phyloP scores from a whole-genome alignment of 2,797 vertebrate species.

The Myripristis jacobus region DNA sequence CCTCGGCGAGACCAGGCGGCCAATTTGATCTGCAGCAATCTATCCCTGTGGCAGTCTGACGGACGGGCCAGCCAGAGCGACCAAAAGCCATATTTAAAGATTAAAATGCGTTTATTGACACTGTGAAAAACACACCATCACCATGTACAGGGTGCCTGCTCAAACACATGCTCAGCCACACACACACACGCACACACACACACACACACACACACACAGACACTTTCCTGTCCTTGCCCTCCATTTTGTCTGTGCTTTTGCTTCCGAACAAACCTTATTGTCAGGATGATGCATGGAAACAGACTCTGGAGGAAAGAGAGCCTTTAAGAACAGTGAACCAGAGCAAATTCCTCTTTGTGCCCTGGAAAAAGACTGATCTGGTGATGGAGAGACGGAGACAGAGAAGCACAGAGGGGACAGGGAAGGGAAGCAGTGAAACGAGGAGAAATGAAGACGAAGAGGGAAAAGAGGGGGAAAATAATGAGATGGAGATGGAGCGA shows the following conservation, averaged over 20 bases:
- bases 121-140: background rate
- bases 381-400: constrained; percentile 62
- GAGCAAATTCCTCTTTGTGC: constrained; percentile 74
- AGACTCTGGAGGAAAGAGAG: constrained; percentile 56
- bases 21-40: constrained; percentile 3
- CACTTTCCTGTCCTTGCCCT: constrained; percentile 18
- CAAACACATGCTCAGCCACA: constrained; percentile 5
- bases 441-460: constrained; percentile 41
- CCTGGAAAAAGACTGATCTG: constrained; percentile 54
- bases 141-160: background rate
- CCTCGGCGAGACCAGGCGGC: background rate
- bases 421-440: constrained; percentile 19
- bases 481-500: constrained; percentile 47
- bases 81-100: constrained; percentile 12
- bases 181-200: background rate
- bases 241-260: background rate
- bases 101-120: background rate
- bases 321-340: constrained; percentile 66
- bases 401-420: constrained; percentile 53
- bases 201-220: constrained; percentile 10
- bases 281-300: constrained; percentile 62
- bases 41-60: background rate
- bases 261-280: constrained; percentile 55
- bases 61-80: background rate
- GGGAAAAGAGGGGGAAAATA: constrained; percentile 43